phyloP scores from a whole-genome alignment of 1,140 invertebrate genomes.

The Lepidotrigona ventralis region DNA sequence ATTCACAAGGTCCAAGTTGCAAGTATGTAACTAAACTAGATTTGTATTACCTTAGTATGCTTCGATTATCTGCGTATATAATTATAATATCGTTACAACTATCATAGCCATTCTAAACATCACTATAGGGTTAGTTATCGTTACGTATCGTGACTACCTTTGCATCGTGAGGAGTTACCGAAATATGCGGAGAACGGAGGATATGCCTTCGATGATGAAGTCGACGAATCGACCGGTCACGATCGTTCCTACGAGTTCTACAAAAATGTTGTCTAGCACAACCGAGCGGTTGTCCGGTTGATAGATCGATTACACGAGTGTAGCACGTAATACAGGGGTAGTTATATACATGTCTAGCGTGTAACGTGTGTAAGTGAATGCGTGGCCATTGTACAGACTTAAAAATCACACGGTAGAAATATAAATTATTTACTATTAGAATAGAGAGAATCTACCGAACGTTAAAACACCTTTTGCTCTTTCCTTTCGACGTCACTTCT shows the following conservation, averaged over 20 bases:
- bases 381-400: constrained; percentile 14
- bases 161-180: neutral
- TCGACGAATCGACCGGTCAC: constrained; percentile 11
- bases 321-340: constrained; percentile 19
- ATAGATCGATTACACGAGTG: constrained; percentile 25
- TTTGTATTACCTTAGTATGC: neutral
- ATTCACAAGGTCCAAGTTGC: neutral
- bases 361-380: constrained; percentile 27
- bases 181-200: neutral
- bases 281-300: neutral
- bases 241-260: constrained; percentile 32
- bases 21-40: neutral
- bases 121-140: neutral
- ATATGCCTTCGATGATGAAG: neutral
- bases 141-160: neutral
- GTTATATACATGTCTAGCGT: constrained; percentile 46
- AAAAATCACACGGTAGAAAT: constrained; percentile 53
- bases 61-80: neutral
- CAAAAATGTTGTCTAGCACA: neutral
- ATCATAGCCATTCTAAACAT: constrained; percentile 29
- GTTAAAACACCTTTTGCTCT: neutral
- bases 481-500: neutral
- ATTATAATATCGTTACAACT: neutral
- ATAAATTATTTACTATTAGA: constrained; percentile 52
- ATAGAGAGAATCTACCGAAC: constrained; percentile 42